Evolutionary conservation across 2,888 invertebrate species (phyloP), one percentile per base, ranked within the genome.

Genomic region (Steinernema scapterisci): DNA sequence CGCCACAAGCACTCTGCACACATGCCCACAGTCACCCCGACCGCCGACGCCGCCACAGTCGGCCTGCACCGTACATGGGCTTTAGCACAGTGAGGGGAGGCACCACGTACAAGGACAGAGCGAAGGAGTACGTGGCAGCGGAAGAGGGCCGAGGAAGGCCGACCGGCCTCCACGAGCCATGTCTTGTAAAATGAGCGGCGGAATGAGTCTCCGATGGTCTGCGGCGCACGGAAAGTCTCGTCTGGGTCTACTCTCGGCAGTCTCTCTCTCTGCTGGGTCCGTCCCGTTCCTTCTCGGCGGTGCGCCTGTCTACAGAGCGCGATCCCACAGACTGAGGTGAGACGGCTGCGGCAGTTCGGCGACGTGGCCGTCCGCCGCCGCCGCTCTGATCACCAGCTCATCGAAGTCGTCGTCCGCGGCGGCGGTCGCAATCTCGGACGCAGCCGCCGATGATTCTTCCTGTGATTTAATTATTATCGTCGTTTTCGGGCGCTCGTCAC

Each of bases 381-480:
- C 38, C 38, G 38, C 38, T 38, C 38, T 38, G 38, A 38, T 38
- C 38, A 38, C 38, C n/a, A n/a, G n/a, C 38, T 38, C 38, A 3
- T 3, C 38, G 5, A 9, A 3, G 38, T 38, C 38, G 38, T 38
- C 38, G 38, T 38, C 63, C 21, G 48, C 13, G 45, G 45, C 45
- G 45, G 45, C 16, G 45, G 45, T 44, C 16, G 45, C 45, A 16
- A 44, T 44, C 45, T 11, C 16, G 16, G 48, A 16, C 16, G 19
- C 19, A 19, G 16, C 48, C n/a, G 54, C 54, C 54, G 63, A 63
- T 38, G 16, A 25, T 63, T 16, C 38, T 19, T 21, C 52, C 23
- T 52, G 7, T 63, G 31, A 63, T 63, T 63, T 63, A 63, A 63
- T 63, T 63, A 31, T 27, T 63, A 31, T 63, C 63, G 63, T 63